Conservation (phyloP, 2,113 vertebrate species). For the Hippocampus mohnikei region DNA sequence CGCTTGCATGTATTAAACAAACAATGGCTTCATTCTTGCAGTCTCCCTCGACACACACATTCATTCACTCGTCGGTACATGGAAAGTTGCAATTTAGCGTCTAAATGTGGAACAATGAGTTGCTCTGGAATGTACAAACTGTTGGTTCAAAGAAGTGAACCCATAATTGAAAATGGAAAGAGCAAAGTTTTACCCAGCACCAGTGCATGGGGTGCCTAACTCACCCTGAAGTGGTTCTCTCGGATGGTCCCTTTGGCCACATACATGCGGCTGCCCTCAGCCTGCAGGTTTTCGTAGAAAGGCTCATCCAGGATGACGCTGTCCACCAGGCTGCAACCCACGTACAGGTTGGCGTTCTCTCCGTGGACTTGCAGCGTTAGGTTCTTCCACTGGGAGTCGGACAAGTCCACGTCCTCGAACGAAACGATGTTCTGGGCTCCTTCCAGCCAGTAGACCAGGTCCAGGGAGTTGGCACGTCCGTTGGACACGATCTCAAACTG, state of each 20-base stretch:
- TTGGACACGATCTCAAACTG: slow-evolving; percentile 94
- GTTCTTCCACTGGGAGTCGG: slow-evolving; percentile 94
- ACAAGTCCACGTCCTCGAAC: slow-evolving; percentile 92
- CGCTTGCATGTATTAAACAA: neutral
- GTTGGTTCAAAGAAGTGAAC: slow-evolving; percentile 19
- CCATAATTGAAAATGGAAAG: neutral
- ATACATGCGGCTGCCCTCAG: slow-evolving; percentile 83
- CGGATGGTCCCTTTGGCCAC: slow-evolving; percentile 83
- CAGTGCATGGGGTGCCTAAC: slow-evolving; percentile 19
- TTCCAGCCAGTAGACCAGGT: slow-evolving; percentile 86
- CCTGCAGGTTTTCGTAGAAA: slow-evolving; percentile 85
- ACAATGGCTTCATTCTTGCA: slow-evolving; percentile 7
- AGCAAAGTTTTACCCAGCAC: neutral
- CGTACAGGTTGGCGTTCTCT: slow-evolving; percentile 85
- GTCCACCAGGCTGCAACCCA: slow-evolving; percentile 91
- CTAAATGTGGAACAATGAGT: slow-evolving; percentile 42
- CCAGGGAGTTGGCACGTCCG: slow-evolving; percentile 87
- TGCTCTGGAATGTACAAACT: slow-evolving; percentile 22
- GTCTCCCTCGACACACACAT: slow-evolving; percentile 3
- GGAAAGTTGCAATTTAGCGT: slow-evolving; percentile 36
- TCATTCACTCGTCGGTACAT: slow-evolving; percentile 23
- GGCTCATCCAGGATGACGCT: slow-evolving; percentile 89
- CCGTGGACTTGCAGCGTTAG: slow-evolving; percentile 85
- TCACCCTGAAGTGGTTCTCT: slow-evolving; percentile 92
- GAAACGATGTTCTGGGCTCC: slow-evolving; percentile 81